phyloP scores from a whole-genome alignment of 2,888 invertebrate genomes.

The Gnatocerus cornutus region DNA sequence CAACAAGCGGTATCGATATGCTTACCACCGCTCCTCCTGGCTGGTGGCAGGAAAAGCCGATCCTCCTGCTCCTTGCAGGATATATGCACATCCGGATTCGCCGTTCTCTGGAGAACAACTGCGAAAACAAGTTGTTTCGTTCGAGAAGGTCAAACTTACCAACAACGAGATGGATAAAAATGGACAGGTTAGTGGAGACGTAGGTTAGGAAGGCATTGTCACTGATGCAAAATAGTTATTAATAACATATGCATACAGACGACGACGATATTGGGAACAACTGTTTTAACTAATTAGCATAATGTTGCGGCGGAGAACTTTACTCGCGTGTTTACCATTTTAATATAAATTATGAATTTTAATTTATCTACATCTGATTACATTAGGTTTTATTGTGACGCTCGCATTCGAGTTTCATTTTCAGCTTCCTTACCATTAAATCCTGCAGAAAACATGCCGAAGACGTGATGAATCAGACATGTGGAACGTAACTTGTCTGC shows the following conservation, averaged over 20 bases:
- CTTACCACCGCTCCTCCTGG: conserved; percentile 89
- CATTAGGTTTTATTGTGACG: conserved; percentile 11
- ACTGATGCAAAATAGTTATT: no score
- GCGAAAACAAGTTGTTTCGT: conserved; percentile 84
- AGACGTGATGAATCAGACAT: no score
- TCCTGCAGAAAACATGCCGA: no score
- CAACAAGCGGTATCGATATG: conserved; percentile 85
- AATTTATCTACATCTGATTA: conserved; percentile 24
- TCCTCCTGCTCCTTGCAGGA: conserved; percentile 81
- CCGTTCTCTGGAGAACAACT: conserved; percentile 87
- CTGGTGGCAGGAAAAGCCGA: conserved; percentile 88
- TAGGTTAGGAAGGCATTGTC: background rate
- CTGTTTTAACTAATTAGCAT: conserved; percentile 41
- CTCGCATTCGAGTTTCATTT: no score
- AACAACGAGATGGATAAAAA: conserved; percentile 88
- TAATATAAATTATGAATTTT: conserved; percentile 38
- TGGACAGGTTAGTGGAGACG: conserved; percentile 77
- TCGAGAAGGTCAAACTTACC: conserved; percentile 89
- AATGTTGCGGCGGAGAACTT: conserved; percentile 2
- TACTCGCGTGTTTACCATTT: conserved; percentile 37
- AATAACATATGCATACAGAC: background rate
- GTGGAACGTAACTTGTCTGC: no score
- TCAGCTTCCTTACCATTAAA: no score
- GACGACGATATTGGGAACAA: conserved; percentile 31
- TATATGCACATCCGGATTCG: conserved; percentile 86